phyloP scores from a whole-genome alignment of 2,888 invertebrate genomes.

The Pristionchus japonicus region DNA sequence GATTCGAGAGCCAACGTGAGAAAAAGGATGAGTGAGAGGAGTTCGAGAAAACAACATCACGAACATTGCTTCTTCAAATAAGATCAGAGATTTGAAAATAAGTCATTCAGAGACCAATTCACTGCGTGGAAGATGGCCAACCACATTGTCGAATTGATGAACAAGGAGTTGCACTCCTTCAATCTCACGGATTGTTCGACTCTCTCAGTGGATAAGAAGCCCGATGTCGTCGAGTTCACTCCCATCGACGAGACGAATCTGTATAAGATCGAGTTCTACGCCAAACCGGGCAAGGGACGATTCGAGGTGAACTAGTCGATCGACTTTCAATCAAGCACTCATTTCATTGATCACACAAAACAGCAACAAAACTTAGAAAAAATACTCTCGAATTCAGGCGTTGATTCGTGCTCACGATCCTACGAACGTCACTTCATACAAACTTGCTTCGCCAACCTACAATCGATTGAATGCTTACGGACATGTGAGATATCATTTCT shows the following conservation, averaged over 20 bases:
- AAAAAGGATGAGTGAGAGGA: background rate
- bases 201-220: background rate
- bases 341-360: too few relatives aligned
- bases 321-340: background rate
- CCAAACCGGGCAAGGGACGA: conserved; percentile 30
- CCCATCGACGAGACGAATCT: conserved; percentile 28
- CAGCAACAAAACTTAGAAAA: too few relatives aligned
- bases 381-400: background rate
- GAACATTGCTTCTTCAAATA: background rate
- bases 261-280: conserved; percentile 35
- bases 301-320: conserved; percentile 21
- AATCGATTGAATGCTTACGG: conserved; percentile 44
- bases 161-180: background rate
- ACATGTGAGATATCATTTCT: conserved; percentile 13
- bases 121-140: background rate
- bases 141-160: conserved; percentile 21
- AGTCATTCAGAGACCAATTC: background rate
- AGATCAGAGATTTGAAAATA: background rate
- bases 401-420: background rate
- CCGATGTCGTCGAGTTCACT: conserved; percentile 11
- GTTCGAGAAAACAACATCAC: background rate
- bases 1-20: background rate
- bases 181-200: conserved; percentile 20
- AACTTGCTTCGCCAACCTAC: conserved; percentile 32
- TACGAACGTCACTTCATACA: background rate